Evolutionary conservation across 2,888 invertebrate genomes (phyloP), one percentile per base, ranked within the genome.

Genomic region (Dasysyrphus albostriatus): DNA sequence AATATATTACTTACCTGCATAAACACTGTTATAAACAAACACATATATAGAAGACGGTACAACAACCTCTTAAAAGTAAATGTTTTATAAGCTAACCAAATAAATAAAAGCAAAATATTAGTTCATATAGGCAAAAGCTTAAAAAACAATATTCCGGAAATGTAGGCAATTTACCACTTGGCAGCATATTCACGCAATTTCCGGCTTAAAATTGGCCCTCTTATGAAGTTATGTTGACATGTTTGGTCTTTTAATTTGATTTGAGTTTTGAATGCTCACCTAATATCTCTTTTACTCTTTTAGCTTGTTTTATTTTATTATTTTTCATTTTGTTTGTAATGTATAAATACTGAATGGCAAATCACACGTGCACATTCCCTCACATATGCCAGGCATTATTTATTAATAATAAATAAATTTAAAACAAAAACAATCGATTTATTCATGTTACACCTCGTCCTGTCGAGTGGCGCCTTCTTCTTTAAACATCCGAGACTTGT

Each of bases 381-480:
- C 3, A 61, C 70, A 51, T 32, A 5, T 56, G 42, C 61, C 42
- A 24, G 24, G 1, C 24, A 10, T 10, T 67, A 67, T 29, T 67
- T 74, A 67, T 7, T 32, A 3, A 16, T n/a, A n/a, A 29, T 24
- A 24, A 24, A 2, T 24, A 24, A 24, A 24, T 3, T 2, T 2
- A 24, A 34, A 14, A 29, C 32, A 65, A 16, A 73, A 47, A 32
- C 65, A 65, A 63, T 56, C 24, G 24, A 56, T 19, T 54, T 77
- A 72, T 34, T 77, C 10, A 63, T 47, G 54, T 63, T 19, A n/a
- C 19, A 54, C 56, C 29, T 24, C 42, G 19, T 10, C 2, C n/a
- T 49, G 51, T 80, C 78, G 44, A 7, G 4, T 32, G 44, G 69
- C 56, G 73, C 56, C 70, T 51, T 61, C n/a, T 54, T 61, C 39